Base-by-base conservation (phyloP, 2,888 invertebrate species). In the Melinopterus prodromus region DNA sequence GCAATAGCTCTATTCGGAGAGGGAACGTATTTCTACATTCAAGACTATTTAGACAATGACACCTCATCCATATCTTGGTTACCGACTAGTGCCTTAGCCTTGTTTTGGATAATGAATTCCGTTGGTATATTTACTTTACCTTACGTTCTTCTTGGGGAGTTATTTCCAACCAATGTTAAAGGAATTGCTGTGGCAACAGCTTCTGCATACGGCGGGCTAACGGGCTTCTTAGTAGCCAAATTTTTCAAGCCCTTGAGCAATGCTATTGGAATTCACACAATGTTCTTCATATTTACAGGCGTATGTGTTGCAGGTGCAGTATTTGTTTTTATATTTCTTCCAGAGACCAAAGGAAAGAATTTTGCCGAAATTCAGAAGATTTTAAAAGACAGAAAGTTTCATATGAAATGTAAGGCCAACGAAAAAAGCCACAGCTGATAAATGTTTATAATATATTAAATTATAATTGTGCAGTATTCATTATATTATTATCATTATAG, bases 101-200 rank as follows among this genome's bases (percentile, higher is more conserved):
- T 91, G 7, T 93, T 93, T 84, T 92, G 92, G 77, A 86, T 93
- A 5, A 86, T 92, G n/a, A 92, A 92, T 79, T 91, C 92, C 0
- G 86, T 92, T 6, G 93, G 93, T 0, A 88, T 93, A 35, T 92
- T 92, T 0, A 93, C 92, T 36, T 84, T 93, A 37, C 91, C 93
- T 0, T 93, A 93, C 81, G 91, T 93, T 82, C 90, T 93, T 89
- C 91, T 93, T 83, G 92, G 93, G 0, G 93, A 93, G 85, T 84
- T 93, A 5, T 93, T 93, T 83, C 92, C 93, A 0, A 92, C 92
- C 0, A 93, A 92, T 81, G 92, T 93, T 0, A 93, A 93, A 85
- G 91, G 92, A 0, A 89, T 90, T 0, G 93, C 93, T 0, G 92
- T 93, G 0, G 92, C 92, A 5, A 82, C 91, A 4, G 92, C 91